These are phyloP conservation scores for Punctoribates punctum DNA, from an alignment of 2,888 invertebrate genomes.

Conservation along the genomic window DNA sequence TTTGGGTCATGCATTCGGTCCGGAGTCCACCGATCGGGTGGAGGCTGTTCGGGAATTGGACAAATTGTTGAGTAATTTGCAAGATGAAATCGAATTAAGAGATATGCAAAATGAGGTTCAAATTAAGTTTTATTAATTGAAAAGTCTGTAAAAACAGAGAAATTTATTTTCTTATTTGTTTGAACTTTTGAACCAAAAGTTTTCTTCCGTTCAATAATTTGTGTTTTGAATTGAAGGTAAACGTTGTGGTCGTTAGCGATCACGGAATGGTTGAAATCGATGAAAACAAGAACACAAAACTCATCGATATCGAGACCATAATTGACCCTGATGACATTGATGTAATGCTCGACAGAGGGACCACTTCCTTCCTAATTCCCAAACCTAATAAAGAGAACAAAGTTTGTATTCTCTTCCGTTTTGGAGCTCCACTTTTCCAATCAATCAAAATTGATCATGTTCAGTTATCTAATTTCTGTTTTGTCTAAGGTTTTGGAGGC, in stretches of 20 bases:
- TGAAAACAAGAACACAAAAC: slow-evolving; percentile 50
- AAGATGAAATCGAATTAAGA: slow-evolving; percentile 38
- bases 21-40: slow-evolving; percentile 35
- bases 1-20: slow-evolving; percentile 38
- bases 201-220: neutral
- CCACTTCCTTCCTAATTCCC: slow-evolving; percentile 46
- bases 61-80: slow-evolving; percentile 31
- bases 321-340: slow-evolving; percentile 46
- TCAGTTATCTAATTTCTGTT: too few relatives aligned
- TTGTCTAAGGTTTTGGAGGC: slow-evolving; percentile 39
- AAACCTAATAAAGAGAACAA: slow-evolving; percentile 44
- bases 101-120: slow-evolving; percentile 36
- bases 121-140: neutral
- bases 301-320: slow-evolving; percentile 45
- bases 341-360: slow-evolving; percentile 46
- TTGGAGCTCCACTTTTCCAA: neutral
- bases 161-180: neutral
- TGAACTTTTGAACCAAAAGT: slow-evolving; percentile 1
- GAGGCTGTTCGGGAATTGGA: slow-evolving; percentile 40
- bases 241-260: slow-evolving; percentile 53
- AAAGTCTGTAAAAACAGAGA: too few relatives aligned
- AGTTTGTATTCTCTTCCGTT: slow-evolving; percentile 31
- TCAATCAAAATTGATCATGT: too few relatives aligned
- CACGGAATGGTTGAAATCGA: slow-evolving; percentile 52
- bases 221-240: slow-evolving; percentile 46